A percentile compares a stretch with the other conserved stretches of the same genome.
phyloP scores from a whole-genome alignment of 2,113 vertebrate species.

The Podarcis cretensis region DNA sequence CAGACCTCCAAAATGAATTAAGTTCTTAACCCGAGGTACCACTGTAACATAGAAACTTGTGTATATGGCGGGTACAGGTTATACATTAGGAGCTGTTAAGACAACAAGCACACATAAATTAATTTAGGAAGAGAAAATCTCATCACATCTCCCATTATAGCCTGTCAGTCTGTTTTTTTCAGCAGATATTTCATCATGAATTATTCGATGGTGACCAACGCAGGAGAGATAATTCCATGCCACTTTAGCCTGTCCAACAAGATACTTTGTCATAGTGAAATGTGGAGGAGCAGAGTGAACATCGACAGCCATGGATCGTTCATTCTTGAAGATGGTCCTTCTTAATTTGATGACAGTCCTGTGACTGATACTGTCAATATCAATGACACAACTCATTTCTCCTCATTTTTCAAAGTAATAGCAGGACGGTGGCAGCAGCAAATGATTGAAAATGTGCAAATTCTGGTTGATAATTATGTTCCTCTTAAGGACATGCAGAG shows the following conservation, averaged over 20 bases:
- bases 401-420: conserved; percentile 49
- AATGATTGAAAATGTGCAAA: neutral
- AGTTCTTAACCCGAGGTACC: no score
- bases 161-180: conserved; percentile 31
- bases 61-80: neutral
- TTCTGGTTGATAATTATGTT: neutral
- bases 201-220: neutral
- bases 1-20: no score
- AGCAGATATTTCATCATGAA: conserved; percentile 29
- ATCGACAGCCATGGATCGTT: conserved; percentile 48
- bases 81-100: neutral
- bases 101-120: neutral
- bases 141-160: neutral
- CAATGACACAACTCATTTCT: conserved; percentile 49
- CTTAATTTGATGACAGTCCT: conserved; percentile 48
- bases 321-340: conserved; percentile 35
- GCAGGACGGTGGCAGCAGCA: conserved; percentile 14
- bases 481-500: conserved; percentile 6
- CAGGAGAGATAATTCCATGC: conserved; percentile 5
- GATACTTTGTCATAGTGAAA: conserved; percentile 49
- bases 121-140: neutral
- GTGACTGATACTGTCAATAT: conserved; percentile 58
- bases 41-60: neutral
- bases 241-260: neutral
- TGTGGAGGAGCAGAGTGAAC: conserved; percentile 45